phyloP scores from a whole-genome alignment of 2,113 vertebrate genomes.

The Cervus canadensis region DNA sequence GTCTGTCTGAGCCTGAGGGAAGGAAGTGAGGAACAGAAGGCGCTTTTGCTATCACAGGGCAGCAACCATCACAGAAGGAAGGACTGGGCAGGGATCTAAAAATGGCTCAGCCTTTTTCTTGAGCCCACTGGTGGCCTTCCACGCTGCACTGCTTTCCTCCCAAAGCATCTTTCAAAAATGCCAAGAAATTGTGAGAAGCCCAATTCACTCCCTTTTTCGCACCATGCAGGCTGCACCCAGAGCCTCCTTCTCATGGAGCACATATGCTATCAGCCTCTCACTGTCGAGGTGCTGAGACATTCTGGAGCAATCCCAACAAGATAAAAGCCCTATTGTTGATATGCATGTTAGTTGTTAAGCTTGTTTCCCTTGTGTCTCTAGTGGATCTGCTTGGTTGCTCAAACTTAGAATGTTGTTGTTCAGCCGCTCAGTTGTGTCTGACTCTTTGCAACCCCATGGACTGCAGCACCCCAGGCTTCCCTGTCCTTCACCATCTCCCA shows the following conservation, averaged over 20 bases:
- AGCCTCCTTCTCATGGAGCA: not conserved
- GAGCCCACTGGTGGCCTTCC: not conserved
- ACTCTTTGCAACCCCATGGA: not conserved
- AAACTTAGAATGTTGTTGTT: not conserved
- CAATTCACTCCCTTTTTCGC: not conserved
- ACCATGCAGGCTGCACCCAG: not conserved
- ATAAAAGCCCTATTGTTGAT: rapidly evolving
- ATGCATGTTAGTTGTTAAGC: not conserved
- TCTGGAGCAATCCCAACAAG: not conserved
- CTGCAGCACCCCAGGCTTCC: not conserved
- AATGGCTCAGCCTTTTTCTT: not conserved
- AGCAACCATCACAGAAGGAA: not conserved
- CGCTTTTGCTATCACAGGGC: rapidly evolving
- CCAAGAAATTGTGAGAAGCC: not conserved
- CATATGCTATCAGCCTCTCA: rapidly evolving
- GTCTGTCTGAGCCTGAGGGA: not conserved
- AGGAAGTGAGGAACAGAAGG: not conserved
- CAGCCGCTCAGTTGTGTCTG: rapidly evolving
- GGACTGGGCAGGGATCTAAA: not conserved
- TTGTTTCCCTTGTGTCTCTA: not conserved
- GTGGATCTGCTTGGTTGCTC: not conserved
- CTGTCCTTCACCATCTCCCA: not conserved
- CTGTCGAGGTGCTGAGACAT: not conserved
- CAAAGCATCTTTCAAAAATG: not conserved
- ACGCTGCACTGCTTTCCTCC: not conserved